Evolutionary conservation across 2,888 invertebrate genomes (phyloP), one percentile per base, ranked within the genome.

Genomic region (Drosophila bunnanda): DNA sequence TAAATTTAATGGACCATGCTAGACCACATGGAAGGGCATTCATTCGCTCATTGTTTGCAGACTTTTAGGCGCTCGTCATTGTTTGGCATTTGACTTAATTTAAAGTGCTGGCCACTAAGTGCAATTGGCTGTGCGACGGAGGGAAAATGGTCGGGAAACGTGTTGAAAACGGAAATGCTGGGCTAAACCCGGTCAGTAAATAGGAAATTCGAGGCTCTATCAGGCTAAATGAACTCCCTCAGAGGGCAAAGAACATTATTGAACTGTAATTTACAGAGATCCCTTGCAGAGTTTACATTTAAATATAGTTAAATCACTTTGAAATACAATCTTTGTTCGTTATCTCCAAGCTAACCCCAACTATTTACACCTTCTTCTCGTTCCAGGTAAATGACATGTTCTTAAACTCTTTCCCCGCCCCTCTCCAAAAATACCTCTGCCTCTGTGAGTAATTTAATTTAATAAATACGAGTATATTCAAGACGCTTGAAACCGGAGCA

Each of bases 401-500:
- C 46, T 38, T 28, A 10, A 20, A 36, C 4, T n/a, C 30, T 50
- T 6, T 44, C 46, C 8, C 39, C 10, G 4, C 13, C 13, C 28
- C 52, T n/a, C n/a, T n/a, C 32, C 54, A 57, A n/a, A 79, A 80
- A 81, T 82, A 74, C 79, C 73, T 17, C 8, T 82, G 77, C 74
- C 67, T 61, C 82, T 82, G 91, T 91, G 86, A 91, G 91, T 91
- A 91, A 77, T 78, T 70, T 91, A 91, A 77, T 78, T 70, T 66
- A 67, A 65, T 57, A 60, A 71, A 66, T 59, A 52, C 22, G 15
- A 52, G 20, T 34, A 41, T 68, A 64, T 44, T 38, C 56, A 71
- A 53, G 54, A 77, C 50, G 59, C 64, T 36, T 34, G 50, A 32
- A 57, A 22, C 32, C 57, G 39, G n/a, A 57, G 32, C 10, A 39